phyloP scores from a whole-genome alignment of 2,888 invertebrate genomes.

The Idaea dimidiata region DNA sequence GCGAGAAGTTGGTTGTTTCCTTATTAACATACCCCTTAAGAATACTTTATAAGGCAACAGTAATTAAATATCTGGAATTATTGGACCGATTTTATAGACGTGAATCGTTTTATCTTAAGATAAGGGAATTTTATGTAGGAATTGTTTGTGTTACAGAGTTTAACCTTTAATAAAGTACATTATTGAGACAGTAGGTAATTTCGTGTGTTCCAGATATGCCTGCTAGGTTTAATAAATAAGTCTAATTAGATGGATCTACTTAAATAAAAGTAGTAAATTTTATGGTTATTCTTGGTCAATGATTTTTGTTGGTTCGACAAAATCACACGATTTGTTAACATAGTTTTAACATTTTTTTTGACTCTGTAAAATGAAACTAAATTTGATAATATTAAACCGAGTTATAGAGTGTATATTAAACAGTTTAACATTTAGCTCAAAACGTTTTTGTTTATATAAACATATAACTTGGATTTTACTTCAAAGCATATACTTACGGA shows the following conservation, averaged over 20 bases:
- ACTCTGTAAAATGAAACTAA: conserved; percentile 48
- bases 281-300: not conserved
- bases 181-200: conserved; percentile 1
- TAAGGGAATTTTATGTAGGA: not conserved
- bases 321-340: too few relatives aligned
- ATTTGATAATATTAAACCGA: conserved; percentile 67
- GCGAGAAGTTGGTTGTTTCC: conserved; percentile 42
- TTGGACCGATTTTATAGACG: conserved; percentile 29
- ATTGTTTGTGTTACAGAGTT: conserved; percentile 18
- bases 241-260: too few relatives aligned
- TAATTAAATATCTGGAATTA: conserved; percentile 50
- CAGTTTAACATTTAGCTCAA: conserved; percentile 76
- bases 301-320: not conserved
- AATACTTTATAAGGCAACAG: conserved; percentile 49
- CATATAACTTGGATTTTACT: conserved; percentile 80
- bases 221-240: not conserved
- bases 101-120: conserved; percentile 13
- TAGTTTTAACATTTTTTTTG: too few relatives aligned
- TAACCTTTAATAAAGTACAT: conserved; percentile 12
- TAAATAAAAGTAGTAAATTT: too few relatives aligned
- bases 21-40: conserved; percentile 58
- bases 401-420: conserved; percentile 77
- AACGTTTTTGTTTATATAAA: conserved; percentile 80
- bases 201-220: not conserved
- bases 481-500: conserved; percentile 68